phyloP scores from a whole-genome alignment of 2,797 vertebrate genomes.

The Dipus sagitta region DNA sequence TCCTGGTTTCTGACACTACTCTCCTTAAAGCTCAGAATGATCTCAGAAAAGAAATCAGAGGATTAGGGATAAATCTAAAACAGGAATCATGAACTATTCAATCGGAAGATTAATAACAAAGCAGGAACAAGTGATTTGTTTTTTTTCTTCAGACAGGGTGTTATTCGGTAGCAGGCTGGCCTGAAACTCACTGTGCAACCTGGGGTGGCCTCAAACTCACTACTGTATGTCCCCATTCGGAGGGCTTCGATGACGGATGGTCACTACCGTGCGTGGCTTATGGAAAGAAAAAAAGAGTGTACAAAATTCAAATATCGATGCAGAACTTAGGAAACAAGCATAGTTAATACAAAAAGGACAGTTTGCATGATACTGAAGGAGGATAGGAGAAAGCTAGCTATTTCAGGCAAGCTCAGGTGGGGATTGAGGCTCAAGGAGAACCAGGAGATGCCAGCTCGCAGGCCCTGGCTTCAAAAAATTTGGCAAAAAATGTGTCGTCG shows the following conservation, averaged over 20 bases:
- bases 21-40: background rate
- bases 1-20: background rate
- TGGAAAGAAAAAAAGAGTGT: background rate
- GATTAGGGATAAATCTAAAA: background rate
- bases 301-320: background rate
- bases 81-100: background rate
- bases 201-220: background rate
- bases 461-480: too few relatives aligned
- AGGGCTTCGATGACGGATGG: background rate
- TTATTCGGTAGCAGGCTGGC: too few relatives aligned
- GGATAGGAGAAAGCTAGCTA: too few relatives aligned
- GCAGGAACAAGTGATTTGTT: background rate
- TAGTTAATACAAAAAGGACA: background rate
- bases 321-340: background rate
- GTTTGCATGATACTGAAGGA: background rate
- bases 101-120: background rate
- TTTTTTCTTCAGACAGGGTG: background rate
- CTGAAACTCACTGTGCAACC: background rate
- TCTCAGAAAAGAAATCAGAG: background rate
- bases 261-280: too few relatives aligned
- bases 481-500: too few relatives aligned
- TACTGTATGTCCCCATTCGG: background rate
- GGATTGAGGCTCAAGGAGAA: too few relatives aligned
- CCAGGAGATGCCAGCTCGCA: too few relatives aligned
- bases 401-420: too few relatives aligned